phyloP scores from a whole-genome alignment of 2,888 invertebrate species.

The Steinernema scapterisci region DNA sequence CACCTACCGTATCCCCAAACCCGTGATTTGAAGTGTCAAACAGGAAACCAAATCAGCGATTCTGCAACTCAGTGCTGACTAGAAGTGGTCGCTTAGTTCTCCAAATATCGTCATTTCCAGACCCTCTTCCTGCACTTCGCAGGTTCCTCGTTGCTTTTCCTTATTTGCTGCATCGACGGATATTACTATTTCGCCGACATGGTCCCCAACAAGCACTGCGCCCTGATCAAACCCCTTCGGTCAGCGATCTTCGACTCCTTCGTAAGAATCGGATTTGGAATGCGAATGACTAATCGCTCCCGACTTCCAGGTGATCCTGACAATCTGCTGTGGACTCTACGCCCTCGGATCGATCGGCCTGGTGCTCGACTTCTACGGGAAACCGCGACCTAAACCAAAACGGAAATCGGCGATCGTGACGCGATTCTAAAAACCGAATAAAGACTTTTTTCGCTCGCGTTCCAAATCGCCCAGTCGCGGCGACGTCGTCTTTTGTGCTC shows the following conservation, averaged over 20 bases:
- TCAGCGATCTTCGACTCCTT: conserved; percentile 26
- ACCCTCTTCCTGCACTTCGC: neutral
- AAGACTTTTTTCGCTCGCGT: neutral
- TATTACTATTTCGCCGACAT: conserved; percentile 7
- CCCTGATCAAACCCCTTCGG: neutral
- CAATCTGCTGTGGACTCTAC: conserved; percentile 22
- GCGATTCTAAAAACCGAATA: neutral
- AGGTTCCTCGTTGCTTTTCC: neutral
- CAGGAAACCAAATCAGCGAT: no score
- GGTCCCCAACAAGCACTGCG: conserved; percentile 1
- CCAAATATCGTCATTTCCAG: neutral
- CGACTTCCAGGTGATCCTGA: conserved; percentile 7
- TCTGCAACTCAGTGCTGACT: no score
- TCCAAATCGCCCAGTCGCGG: neutral
- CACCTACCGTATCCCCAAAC: no score
- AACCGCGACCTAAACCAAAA: neutral
- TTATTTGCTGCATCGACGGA: conserved; percentile 2
- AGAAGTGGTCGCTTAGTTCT: neutral
- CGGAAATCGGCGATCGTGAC: conserved; percentile 24
- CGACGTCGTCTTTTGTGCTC: no score
- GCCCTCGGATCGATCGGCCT: neutral
- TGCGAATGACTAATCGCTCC: no score
- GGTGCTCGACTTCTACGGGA: conserved; percentile 5
- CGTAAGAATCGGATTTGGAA: neutral
- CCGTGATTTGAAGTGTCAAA: no score